Conservation (phyloP, 2,113 vertebrate species). For the Dromaius novaehollandiae region DNA sequence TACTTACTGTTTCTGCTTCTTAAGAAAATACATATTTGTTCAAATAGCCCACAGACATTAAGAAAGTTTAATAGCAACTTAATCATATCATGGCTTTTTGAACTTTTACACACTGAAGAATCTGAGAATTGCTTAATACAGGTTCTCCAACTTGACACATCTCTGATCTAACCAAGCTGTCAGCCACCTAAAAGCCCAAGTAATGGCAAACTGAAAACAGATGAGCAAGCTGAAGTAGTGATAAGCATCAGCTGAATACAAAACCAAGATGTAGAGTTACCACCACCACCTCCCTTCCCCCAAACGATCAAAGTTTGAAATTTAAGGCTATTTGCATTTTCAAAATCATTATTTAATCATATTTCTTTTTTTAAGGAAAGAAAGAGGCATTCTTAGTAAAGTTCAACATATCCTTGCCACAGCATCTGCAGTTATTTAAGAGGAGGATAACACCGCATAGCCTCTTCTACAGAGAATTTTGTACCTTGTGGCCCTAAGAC, state of each 20-base stretch:
- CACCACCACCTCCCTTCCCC: neutral
- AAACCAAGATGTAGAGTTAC: neutral
- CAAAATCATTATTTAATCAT: neutral
- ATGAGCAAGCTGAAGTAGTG: neutral
- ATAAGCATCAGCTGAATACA: neutral
- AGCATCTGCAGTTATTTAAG: neutral
- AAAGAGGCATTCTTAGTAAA: neutral
- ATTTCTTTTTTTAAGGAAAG: neutral
- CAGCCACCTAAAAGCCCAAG: neutral
- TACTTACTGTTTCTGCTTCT: neutral
- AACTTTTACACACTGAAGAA: neutral
- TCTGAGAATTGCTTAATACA: neutral
- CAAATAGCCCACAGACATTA: neutral
- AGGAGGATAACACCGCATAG: neutral
- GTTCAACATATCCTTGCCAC: neutral
- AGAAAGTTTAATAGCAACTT: neutral
- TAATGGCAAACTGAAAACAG: neutral
- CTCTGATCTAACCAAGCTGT: neutral
- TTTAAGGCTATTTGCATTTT: neutral
- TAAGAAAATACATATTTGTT: neutral
- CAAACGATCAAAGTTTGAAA: neutral
- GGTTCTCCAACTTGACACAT: neutral
- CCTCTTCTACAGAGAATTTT: neutral
- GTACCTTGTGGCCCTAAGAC: constrained; percentile 13
- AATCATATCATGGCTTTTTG: neutral